Evolutionary conservation across 1,140 invertebrate species (phyloP).

Genomic region (Diabrotica undecimpunctata): DNA sequence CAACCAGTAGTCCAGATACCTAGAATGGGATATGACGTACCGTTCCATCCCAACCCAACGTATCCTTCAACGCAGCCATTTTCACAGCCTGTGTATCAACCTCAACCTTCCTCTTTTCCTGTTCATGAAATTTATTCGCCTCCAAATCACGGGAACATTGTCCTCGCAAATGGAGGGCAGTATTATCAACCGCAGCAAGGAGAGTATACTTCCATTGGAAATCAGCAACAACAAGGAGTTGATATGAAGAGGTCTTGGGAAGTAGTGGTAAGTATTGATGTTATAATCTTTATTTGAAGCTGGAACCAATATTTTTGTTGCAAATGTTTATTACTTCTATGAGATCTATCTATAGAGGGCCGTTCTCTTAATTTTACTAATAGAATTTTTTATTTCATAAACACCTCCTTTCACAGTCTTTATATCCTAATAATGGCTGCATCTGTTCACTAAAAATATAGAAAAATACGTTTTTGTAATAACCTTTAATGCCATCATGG

Average conservation of each 20-base stretch:
- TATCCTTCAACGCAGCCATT: constrained; percentile 25
- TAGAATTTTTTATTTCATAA: too few species aligned
- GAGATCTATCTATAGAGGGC: too few species aligned
- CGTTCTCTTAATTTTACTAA: too few species aligned
- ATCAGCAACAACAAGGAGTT: constrained; percentile 35
- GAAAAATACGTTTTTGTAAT: too few species aligned
- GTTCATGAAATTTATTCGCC: constrained; percentile 42
- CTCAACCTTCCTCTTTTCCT: constrained; percentile 22
- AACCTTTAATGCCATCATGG: too few species aligned
- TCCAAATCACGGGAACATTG: constrained; percentile 40
- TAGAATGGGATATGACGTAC: constrained; percentile 36
- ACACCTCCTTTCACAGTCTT: too few species aligned
- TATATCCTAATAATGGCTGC: too few species aligned
- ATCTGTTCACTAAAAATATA: too few species aligned
- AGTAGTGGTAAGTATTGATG: constrained; percentile 21
- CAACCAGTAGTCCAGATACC: constrained; percentile 38
- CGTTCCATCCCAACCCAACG: constrained; percentile 28
- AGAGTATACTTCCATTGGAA: constrained; percentile 24
- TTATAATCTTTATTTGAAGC: neutral
- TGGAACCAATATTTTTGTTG: neutral
- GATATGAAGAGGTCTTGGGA: constrained; percentile 34
- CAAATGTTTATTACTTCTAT: too few species aligned
- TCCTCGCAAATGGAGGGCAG: constrained; percentile 40
- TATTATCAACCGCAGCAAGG: constrained; percentile 25
- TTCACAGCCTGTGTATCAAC: constrained; percentile 21